Conservation (phyloP, 1,140 invertebrate genomes). For the Sycobia sp. region DNA sequence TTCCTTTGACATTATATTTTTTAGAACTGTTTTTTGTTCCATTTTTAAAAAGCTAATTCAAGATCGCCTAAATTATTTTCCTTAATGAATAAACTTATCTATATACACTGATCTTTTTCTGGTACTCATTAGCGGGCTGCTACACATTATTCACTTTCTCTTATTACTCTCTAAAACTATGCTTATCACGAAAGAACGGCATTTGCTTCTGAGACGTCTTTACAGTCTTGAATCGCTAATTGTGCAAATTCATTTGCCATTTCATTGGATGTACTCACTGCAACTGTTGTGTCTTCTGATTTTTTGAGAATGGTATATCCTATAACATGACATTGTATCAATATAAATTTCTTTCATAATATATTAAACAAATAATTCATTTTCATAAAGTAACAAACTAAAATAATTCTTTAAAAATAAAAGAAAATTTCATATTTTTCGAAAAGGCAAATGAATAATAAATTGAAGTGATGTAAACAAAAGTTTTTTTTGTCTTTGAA, state of each 20-base stretch:
- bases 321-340: slow-evolving; percentile 7
- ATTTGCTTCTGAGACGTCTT: slow-evolving; percentile 45
- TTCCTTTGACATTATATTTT: slow-evolving; percentile 14
- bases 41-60: slow-evolving; percentile 14
- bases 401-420: too few species aligned
- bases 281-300: slow-evolving; percentile 31
- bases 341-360: not conserved
- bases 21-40: slow-evolving; percentile 13
- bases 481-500: too few species aligned
- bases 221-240: slow-evolving; percentile 53
- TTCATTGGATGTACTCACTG: slow-evolving; percentile 36
- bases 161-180: slow-evolving; percentile 36
- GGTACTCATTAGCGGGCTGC: slow-evolving; percentile 35
- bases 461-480: too few species aligned
- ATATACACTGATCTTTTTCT: slow-evolving; percentile 44
- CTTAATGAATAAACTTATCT: slow-evolving; percentile 45
- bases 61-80: slow-evolving; percentile 27
- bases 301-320: slow-evolving; percentile 52
- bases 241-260: slow-evolving; percentile 48
- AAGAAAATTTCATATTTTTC: too few species aligned
- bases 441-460: too few species aligned
- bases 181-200: slow-evolving; percentile 54
- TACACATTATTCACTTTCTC: slow-evolving; percentile 20
- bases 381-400: not conserved
- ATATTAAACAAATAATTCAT: too few species aligned